Conservation (phyloP, 1,140 invertebrate genomes). For the Acromyrmex heyeri region DNA sequence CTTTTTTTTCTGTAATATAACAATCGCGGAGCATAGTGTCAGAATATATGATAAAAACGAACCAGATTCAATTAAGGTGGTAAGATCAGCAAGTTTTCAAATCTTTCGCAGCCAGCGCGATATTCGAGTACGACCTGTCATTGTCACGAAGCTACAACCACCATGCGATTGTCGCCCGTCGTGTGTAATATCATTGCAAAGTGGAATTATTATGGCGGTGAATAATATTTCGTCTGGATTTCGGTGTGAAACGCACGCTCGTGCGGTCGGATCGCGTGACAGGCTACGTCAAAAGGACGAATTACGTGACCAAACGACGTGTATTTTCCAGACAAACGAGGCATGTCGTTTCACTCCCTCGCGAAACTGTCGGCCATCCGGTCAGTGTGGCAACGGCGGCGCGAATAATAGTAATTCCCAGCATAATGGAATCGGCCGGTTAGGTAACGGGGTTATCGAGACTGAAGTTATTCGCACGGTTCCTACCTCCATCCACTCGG, state of each 20-base stretch:
- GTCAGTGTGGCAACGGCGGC: conserved; percentile 51
- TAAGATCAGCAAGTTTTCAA: conserved; percentile 24
- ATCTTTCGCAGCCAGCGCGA: conserved; percentile 10
- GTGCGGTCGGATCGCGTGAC: conserved; percentile 72
- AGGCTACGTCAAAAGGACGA: conserved; percentile 73
- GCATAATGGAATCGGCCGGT: conserved; percentile 65
- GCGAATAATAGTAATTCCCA: conserved; percentile 69
- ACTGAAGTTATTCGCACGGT: conserved; percentile 42
- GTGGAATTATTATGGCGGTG: conserved; percentile 62
- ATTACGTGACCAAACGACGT: conserved; percentile 69
- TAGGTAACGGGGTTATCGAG: conserved; percentile 54
- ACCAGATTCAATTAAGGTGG: neutral
- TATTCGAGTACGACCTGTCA: conserved; percentile 45
- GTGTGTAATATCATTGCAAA: conserved; percentile 52
- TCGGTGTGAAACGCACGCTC: conserved; percentile 50
- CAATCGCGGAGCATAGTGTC: neutral
- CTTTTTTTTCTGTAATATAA: neutral
- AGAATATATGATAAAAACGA: neutral
- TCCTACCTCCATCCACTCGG: neutral
- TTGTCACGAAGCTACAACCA: conserved; percentile 35
- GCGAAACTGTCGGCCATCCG: conserved; percentile 66
- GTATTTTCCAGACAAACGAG: conserved; percentile 71
- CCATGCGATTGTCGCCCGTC: conserved; percentile 7
- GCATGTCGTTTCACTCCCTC: conserved; percentile 54
- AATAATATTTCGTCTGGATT: conserved; percentile 69